Conservation (phyloP, 2,797 vertebrate genomes). For the Bryconaethiops microstoma region DNA sequence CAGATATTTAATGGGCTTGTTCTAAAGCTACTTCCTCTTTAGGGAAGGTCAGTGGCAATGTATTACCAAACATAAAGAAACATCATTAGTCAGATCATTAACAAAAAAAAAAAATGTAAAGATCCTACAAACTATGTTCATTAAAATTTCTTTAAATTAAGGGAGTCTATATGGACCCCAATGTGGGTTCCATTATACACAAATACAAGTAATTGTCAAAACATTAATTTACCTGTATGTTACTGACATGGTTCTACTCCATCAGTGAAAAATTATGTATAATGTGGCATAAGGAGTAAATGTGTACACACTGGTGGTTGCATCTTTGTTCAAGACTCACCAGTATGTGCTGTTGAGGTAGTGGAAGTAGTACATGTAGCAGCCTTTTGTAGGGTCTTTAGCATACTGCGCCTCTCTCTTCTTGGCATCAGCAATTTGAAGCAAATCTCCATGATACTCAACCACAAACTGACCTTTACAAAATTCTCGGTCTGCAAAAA, state of each 20-base stretch:
- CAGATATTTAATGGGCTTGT: neutral
- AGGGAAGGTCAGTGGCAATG: neutral
- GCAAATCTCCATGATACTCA: constrained; percentile 92
- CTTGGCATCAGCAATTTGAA: constrained; percentile 87
- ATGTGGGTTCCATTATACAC: too few relatives aligned
- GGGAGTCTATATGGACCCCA: too few relatives aligned
- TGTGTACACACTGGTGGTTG: neutral
- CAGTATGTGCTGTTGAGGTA: constrained; percentile 91
- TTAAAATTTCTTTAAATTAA: too few relatives aligned
- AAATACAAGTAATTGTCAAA: too few relatives aligned
- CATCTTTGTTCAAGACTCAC: constrained; percentile 71
- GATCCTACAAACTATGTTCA: too few relatives aligned
- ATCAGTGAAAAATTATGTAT: neutral
- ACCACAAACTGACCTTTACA: constrained; percentile 91
- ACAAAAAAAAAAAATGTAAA: too few relatives aligned
- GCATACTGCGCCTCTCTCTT: constrained; percentile 84
- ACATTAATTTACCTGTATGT: too few relatives aligned
- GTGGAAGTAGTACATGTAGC: constrained; percentile 99
- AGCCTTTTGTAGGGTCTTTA: constrained; percentile 89
- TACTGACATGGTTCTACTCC: too few relatives aligned
- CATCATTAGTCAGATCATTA: too few relatives aligned
- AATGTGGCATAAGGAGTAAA: neutral
- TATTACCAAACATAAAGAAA: too few relatives aligned
- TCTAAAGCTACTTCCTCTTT: neutral
- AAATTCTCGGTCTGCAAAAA: constrained; percentile 85